Evolutionary conservation across 2,888 invertebrate species (phyloP).

Genomic region (Alloplasta piceator): DNA sequence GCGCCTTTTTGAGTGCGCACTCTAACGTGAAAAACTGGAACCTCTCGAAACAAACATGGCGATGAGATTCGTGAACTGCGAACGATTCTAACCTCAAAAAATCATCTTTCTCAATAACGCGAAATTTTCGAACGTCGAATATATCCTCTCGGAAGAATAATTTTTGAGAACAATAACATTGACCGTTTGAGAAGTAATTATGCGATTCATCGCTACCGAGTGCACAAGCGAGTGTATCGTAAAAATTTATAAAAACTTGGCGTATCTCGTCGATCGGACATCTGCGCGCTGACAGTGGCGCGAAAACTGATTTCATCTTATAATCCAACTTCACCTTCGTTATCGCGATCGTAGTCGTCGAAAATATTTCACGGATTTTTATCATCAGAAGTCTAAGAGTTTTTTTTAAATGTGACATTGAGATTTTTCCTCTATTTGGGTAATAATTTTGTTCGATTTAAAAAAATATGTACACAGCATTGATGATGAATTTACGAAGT

Average conservation of each 20-base stretch:
- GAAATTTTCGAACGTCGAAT: not conserved
- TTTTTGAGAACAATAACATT: not conserved
- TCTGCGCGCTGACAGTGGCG: conserved; percentile 59
- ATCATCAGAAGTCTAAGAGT: too few relatives aligned
- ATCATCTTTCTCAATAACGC: not conserved
- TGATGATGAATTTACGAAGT: too few relatives aligned
- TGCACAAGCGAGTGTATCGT: not conserved
- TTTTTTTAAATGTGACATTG: too few relatives aligned
- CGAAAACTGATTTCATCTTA: conserved; percentile 59
- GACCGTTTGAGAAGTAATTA: not conserved
- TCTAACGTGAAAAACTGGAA: not conserved
- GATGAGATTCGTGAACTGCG: conserved; percentile 5
- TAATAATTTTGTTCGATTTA: too few relatives aligned
- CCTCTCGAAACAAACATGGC: conserved; percentile 29
- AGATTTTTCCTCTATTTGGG: too few relatives aligned
- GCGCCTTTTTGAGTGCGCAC: conserved; percentile 5
- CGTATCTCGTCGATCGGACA: conserved; percentile 39
- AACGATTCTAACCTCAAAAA: conserved; percentile 45
- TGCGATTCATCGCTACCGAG: not conserved
- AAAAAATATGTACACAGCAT: too few relatives aligned
- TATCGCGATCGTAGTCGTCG: conserved; percentile 17
- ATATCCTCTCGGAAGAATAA: not conserved
- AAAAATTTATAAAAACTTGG: conserved; percentile 6
- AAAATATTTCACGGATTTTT: not conserved
- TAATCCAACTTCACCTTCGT: conserved; percentile 3